Conservation (phyloP, 2,888 invertebrate species). For the Acanthoscelides obtectus region DNA sequence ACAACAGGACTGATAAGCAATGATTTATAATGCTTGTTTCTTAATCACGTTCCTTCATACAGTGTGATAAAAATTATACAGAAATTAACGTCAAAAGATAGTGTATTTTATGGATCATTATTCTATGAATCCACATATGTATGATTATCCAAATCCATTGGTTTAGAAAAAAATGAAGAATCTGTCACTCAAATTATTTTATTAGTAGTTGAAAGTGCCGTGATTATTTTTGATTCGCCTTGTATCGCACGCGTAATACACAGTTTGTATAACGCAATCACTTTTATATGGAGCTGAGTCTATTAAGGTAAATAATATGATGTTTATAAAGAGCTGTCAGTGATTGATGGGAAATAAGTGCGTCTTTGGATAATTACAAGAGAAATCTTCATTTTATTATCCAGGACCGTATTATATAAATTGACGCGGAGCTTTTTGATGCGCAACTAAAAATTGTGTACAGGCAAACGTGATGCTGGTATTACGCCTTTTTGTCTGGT, state of each 20-base stretch:
- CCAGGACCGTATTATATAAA: too few species aligned
- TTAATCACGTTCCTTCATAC: slow-evolving; percentile 4
- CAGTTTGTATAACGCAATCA: neutral
- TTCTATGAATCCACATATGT: too few species aligned
- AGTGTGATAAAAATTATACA: neutral
- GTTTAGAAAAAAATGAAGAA: neutral
- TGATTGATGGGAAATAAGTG: slow-evolving; percentile 17
- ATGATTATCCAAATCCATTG: too few species aligned
- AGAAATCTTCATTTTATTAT: slow-evolving; percentile 14
- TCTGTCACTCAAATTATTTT: neutral
- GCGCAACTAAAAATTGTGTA: neutral
- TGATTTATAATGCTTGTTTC: slow-evolving; percentile 12
- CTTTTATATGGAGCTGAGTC: neutral
- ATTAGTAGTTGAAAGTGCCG: slow-evolving; percentile 8
- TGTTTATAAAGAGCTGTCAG: slow-evolving; percentile 15
- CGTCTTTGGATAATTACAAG: slow-evolving; percentile 15
- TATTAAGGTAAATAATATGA: slow-evolving; percentile 15
- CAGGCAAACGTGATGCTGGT: neutral
- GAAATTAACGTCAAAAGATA: neutral
- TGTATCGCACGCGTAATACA: neutral
- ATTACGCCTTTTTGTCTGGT: neutral
- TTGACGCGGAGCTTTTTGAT: too few species aligned
- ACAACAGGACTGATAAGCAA: slow-evolving; percentile 5
- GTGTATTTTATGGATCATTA: too few species aligned
- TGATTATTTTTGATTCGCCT: slow-evolving; percentile 3